Percentiles rank a stretch among this genome's conserved stretches.
phyloP scores from a whole-genome alignment of 2,888 invertebrate species.

The Microchrysa polita region DNA sequence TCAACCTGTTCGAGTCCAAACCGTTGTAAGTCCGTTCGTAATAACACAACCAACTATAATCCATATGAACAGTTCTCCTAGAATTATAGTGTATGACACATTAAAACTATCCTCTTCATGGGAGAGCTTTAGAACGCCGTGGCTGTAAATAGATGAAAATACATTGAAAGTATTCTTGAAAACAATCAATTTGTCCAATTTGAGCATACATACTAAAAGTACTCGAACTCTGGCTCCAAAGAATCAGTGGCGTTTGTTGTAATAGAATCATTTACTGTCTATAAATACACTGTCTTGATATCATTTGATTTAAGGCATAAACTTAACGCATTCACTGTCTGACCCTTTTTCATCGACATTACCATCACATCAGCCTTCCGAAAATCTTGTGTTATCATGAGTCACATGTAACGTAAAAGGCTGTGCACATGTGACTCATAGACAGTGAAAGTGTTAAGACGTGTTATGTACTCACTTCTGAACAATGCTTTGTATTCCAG shows the following conservation, averaged over 20 bases:
- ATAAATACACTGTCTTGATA: not conserved
- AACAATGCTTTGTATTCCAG: conserved; percentile 83
- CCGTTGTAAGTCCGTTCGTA: conserved; percentile 10
- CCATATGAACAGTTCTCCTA: conserved; percentile 45
- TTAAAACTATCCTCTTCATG: not conserved
- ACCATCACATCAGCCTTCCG: too few species aligned
- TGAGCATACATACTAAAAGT: not conserved
- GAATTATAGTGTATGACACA: conserved; percentile 30
- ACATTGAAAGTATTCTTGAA: not conserved
- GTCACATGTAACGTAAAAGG: too few species aligned
- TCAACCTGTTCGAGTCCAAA: conserved; percentile 55
- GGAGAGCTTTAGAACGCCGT: not conserved
- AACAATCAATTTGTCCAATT: not conserved
- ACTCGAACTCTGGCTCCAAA: not conserved
- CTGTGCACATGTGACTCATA: too few species aligned
- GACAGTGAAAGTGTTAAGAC: not conserved
- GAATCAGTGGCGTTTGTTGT: not conserved
- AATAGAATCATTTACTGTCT: not conserved
- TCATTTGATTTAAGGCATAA: not conserved
- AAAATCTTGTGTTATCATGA: not conserved
- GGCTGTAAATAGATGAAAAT: not conserved
- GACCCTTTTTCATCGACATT: too few species aligned
- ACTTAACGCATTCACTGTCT: too few species aligned
- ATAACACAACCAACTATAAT: conserved; percentile 70
- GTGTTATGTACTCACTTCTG: conserved; percentile 51